A percentile compares a stretch with the other conserved stretches of the same genome.
Conservation (phyloP, 2,888 invertebrate species). For the Pristionchus maxplancki region DNA sequence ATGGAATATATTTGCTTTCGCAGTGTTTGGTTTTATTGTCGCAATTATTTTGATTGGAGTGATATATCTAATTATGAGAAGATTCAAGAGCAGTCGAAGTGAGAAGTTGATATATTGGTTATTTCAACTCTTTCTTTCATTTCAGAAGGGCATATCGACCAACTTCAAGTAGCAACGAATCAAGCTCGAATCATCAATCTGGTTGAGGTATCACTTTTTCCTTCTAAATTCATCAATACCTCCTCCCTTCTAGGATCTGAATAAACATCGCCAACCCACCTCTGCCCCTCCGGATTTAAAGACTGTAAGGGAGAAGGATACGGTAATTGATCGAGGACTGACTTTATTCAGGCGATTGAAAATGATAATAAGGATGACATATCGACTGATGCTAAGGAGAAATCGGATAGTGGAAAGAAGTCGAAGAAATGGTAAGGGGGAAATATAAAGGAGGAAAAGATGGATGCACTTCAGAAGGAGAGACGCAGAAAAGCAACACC, state of each 20-base stretch:
- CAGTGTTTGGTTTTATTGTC: not conserved
- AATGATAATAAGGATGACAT: not conserved
- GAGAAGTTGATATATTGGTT: not conserved
- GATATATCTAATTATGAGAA: not conserved
- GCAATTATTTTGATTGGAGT: not conserved
- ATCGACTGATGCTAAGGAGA: not conserved
- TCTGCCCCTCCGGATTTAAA: not conserved
- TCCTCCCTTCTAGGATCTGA: not conserved
- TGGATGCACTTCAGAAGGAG: not conserved
- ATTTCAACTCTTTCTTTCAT: not conserved
- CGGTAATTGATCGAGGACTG: not conserved
- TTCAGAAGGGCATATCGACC: not conserved
- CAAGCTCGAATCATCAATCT: not conserved
- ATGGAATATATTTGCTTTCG: not conserved
- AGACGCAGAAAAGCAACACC: not conserved
- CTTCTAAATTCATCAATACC: not conserved
- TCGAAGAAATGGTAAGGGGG: not conserved
- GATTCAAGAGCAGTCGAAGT: not conserved
- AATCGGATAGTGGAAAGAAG: not conserved
- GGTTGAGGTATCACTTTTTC: not conserved
- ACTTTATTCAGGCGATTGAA: not conserved
- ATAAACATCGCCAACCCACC: not conserved
- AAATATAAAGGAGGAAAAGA: no score
- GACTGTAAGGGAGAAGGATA: not conserved
- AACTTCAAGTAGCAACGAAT: not conserved